These are phyloP conservation scores for Nothoprocta pentlandii DNA, from an alignment of 2,113 vertebrate species.

Conservation along the genomic window DNA sequence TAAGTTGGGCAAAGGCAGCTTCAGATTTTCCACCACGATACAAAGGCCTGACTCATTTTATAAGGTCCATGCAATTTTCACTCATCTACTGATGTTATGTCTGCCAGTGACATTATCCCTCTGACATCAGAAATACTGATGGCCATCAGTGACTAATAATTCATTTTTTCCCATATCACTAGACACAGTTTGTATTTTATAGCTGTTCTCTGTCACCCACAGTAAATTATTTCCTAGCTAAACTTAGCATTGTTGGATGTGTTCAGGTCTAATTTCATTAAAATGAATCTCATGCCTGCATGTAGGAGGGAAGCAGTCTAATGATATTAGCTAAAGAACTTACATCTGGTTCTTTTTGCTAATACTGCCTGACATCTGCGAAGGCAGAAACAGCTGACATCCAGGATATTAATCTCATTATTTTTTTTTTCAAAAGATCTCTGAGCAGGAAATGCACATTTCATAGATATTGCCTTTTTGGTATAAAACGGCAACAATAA, in stretches of 20 bases:
- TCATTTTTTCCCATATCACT: not conserved
- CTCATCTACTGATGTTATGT: not conserved
- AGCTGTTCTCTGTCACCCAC: slow-evolving; percentile 48
- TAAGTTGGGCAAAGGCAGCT: not conserved
- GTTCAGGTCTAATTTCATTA: slow-evolving; percentile 64
- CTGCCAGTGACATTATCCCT: not conserved
- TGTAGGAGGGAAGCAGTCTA: not conserved
- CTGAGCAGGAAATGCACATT: not conserved
- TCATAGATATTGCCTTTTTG: not conserved
- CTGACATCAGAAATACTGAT: not conserved
- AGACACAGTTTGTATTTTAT: slow-evolving; percentile 26
- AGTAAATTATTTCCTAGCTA: slow-evolving; percentile 54
- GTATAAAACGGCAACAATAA: not conserved
- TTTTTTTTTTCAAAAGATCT: not conserved
- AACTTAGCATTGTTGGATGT: slow-evolving; percentile 4
- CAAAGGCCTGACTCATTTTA: not conserved
- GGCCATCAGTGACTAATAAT: not conserved
- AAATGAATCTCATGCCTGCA: not conserved
- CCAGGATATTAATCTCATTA: slow-evolving; percentile 22
- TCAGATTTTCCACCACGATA: not conserved
- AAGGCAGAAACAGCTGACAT: slow-evolving; percentile 29
- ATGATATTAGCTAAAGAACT: slow-evolving; percentile 52
- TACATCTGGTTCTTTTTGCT: slow-evolving; percentile 11
- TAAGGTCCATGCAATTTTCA: not conserved
- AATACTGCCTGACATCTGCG: slow-evolving; percentile 40